Conservation (phyloP, 2,888 invertebrate species). For the Morpho helenor region DNA sequence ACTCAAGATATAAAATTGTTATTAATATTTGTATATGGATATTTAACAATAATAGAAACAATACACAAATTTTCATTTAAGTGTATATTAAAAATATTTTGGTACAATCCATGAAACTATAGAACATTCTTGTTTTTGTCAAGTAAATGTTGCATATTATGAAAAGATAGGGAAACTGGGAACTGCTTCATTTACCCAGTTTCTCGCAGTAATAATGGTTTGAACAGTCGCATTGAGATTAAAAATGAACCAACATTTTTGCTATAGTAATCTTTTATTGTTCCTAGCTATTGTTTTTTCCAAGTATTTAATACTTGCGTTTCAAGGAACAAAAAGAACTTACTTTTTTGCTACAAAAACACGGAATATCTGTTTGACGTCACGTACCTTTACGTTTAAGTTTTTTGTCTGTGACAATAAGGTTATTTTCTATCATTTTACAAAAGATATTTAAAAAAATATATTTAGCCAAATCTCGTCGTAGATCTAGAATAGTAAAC, state of each 20-base stretch:
- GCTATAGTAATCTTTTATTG: slow-evolving; percentile 10
- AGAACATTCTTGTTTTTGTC: slow-evolving; percentile 6
- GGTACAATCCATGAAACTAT: not conserved
- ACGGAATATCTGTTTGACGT: too few relatives aligned
- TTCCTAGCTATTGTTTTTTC: slow-evolving; percentile 7
- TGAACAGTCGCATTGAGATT: slow-evolving; percentile 17
- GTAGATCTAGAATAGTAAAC: too few relatives aligned
- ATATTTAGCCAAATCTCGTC: too few relatives aligned
- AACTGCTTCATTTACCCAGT: slow-evolving; percentile 19
- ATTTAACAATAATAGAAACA: not conserved
- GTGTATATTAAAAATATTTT: slow-evolving; percentile 1
- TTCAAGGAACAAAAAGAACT: too few relatives aligned
- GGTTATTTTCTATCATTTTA: too few relatives aligned
- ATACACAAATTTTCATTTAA: not conserved
- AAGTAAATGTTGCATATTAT: slow-evolving; percentile 11
- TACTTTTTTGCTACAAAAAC: too few relatives aligned
- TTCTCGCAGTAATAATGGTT: slow-evolving; percentile 14
- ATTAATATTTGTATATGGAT: too few relatives aligned
- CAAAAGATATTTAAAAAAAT: too few relatives aligned
- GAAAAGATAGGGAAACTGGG: slow-evolving; percentile 11
- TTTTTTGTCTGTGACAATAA: too few relatives aligned
- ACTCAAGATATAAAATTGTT: too few relatives aligned
- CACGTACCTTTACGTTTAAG: too few relatives aligned
- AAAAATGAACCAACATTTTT: slow-evolving; percentile 16
- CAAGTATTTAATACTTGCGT: not conserved